Conservation (phyloP, 2,113 vertebrate genomes). For the Pseudorasbora parva region DNA sequence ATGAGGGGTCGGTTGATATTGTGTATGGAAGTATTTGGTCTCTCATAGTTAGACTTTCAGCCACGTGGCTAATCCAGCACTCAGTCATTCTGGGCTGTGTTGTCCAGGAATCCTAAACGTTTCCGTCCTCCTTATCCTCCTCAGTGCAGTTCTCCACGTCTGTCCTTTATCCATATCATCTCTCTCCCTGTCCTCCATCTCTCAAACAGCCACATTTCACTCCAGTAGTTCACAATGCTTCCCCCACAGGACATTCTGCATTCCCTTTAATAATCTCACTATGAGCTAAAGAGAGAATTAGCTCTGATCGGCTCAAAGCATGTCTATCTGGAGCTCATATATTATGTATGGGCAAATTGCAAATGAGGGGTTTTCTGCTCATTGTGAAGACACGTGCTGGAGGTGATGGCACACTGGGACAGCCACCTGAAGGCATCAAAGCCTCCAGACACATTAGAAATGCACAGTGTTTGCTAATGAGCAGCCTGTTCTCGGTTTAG, state of each 20-base stretch:
- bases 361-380: constrained; percentile 24
- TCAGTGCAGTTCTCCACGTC: neutral
- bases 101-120: constrained; percentile 19
- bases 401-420: constrained; percentile 19
- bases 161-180: neutral
- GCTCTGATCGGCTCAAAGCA: constrained; percentile 27
- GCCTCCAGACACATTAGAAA: constrained; percentile 39
- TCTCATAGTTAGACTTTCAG: neutral
- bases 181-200: neutral
- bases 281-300: constrained; percentile 27
- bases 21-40: neutral
- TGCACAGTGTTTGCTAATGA: constrained; percentile 24
- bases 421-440: constrained; percentile 14
- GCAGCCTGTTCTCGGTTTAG: neutral
- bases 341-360: constrained; percentile 46
- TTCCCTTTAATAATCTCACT: constrained; percentile 41
- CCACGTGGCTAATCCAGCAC: neutral
- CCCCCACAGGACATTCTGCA: constrained; percentile 12
- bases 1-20: neutral
- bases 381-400: neutral
- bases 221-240: neutral
- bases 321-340: constrained; percentile 39
- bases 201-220: neutral
- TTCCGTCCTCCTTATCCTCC: constrained; percentile 27
- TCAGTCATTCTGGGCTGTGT: neutral